Percentiles rank a stretch among this genome's conserved stretches.
Conservation (phyloP, 2,113 vertebrate species). For the Coptodon rendalli region DNA sequence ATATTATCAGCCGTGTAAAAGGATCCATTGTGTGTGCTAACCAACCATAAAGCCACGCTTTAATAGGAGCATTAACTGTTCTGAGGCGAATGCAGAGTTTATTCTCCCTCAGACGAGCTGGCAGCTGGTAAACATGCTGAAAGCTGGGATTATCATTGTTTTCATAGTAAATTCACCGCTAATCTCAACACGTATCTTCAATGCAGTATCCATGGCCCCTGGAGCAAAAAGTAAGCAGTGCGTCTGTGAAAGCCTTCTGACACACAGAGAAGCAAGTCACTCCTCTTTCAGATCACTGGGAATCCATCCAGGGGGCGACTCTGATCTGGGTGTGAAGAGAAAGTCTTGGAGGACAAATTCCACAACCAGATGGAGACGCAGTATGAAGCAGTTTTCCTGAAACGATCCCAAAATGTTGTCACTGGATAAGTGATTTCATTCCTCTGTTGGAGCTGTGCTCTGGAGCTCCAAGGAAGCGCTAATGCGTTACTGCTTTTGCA, state of each 20-base stretch:
- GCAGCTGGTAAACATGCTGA: neutral
- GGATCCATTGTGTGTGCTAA: slow-evolving; percentile 47
- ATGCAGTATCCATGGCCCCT: neutral
- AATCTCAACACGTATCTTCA: slow-evolving; percentile 34
- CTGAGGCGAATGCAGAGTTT: slow-evolving; percentile 16
- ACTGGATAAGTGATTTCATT: neutral
- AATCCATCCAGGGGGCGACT: neutral
- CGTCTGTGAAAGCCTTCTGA: neutral
- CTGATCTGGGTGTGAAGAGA: neutral
- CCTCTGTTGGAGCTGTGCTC: neutral
- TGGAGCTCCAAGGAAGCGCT: neutral
- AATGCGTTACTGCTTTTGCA: neutral
- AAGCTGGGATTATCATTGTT: slow-evolving; percentile 46
- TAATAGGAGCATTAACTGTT: slow-evolving; percentile 54
- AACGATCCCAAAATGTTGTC: neutral
- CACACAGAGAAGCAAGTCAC: neutral
- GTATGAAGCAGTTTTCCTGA: neutral
- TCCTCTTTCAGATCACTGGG: neutral
- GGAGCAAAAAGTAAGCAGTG: neutral
- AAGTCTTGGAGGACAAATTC: neutral
- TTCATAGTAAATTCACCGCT: slow-evolving; percentile 32
- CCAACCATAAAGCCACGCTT: slow-evolving; percentile 35
- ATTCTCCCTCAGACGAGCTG: slow-evolving; percentile 13
- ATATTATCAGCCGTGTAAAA: slow-evolving; percentile 21
- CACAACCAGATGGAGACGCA: neutral